Evolutionary conservation across 1,140 invertebrate species (phyloP).

Genomic region (Copidosoma floridanum): DNA sequence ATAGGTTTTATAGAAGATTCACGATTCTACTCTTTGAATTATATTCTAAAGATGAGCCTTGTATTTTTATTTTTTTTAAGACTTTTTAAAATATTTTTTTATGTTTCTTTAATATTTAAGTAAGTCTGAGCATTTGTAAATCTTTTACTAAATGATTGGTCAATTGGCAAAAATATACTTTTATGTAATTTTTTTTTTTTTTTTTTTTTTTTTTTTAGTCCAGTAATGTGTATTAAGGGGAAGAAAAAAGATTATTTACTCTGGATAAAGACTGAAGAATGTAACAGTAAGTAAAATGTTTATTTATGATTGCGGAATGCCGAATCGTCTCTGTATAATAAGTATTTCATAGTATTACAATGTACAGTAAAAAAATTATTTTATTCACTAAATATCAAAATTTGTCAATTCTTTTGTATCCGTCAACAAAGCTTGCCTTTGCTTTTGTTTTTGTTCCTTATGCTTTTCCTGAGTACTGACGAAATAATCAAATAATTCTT

Average conservation of each 20-base stretch:
- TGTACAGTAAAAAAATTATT: conserved; percentile 13
- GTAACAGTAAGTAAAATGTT: too few species aligned
- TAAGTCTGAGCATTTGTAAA: too few species aligned
- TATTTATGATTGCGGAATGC: conserved; percentile 1
- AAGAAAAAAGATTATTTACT: neutral
- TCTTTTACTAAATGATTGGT: too few species aligned
- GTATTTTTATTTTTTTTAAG: too few species aligned
- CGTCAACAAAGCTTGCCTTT: conserved; percentile 40
- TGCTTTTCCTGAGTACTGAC: conserved; percentile 65
- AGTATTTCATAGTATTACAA: neutral
- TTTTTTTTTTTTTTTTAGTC: too few species aligned
- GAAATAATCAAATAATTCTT: conserved; percentile 65
- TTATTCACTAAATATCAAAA: conserved; percentile 9
- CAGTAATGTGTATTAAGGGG: neutral
- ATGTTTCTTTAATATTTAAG: too few species aligned
- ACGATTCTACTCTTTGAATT: too few species aligned
- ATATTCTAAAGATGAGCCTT: too few species aligned
- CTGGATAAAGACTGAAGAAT: conserved; percentile 13
- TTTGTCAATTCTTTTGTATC: neutral
- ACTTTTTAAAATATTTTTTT: too few species aligned
- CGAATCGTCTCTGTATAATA: neutral
- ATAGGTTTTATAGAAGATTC: too few species aligned
- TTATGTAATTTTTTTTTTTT: too few species aligned
- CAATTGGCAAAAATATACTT: too few species aligned
- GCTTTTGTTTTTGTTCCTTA: conserved; percentile 59